Percentiles rank a stretch among this genome's conserved stretches.
These are phyloP conservation scores for Luperina nickerlii DNA, from an alignment of 2,888 invertebrate species.

Conservation along the genomic window DNA sequence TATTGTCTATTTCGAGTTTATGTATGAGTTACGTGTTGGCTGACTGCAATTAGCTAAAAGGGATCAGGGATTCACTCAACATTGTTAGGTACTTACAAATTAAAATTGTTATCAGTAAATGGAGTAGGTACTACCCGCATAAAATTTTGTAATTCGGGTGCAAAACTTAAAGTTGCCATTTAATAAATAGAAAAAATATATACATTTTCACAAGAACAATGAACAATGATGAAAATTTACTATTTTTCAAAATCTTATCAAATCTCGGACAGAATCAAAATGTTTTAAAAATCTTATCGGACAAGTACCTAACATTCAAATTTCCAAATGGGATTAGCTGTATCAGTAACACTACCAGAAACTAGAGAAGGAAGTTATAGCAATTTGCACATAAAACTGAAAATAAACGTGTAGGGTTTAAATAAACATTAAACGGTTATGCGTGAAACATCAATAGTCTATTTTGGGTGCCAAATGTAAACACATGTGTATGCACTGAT, in stretches of 20 bases:
- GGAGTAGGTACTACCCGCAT: background rate
- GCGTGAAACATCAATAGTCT: conserved; percentile 41
- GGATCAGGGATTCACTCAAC: conserved; percentile 15
- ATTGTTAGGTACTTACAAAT: conserved; percentile 22
- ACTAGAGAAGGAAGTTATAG: background rate
- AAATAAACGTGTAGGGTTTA: background rate
- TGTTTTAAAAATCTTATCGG: background rate
- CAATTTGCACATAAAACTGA: conserved; percentile 9
- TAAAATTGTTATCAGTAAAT: conserved; percentile 6
- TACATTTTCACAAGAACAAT: conserved; percentile 8
- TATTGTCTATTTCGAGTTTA: conserved; percentile 57
- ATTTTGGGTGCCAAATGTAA: conserved; percentile 62
- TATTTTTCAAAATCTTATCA: background rate
- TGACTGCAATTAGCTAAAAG: conserved; percentile 43
- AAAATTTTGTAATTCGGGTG: background rate
- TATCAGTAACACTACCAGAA: conserved; percentile 2
- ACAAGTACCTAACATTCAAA: background rate
- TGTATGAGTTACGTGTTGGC: conserved; percentile 42
- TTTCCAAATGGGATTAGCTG: background rate
- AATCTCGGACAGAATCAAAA: background rate
- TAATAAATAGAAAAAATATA: background rate
- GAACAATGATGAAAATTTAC: background rate
- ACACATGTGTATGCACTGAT: conserved; percentile 57
- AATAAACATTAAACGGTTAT: conserved; percentile 14
- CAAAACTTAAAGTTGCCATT: background rate